Conservation (phyloP, 2,113 vertebrate genomes). For the Crotalus tigris region DNA sequence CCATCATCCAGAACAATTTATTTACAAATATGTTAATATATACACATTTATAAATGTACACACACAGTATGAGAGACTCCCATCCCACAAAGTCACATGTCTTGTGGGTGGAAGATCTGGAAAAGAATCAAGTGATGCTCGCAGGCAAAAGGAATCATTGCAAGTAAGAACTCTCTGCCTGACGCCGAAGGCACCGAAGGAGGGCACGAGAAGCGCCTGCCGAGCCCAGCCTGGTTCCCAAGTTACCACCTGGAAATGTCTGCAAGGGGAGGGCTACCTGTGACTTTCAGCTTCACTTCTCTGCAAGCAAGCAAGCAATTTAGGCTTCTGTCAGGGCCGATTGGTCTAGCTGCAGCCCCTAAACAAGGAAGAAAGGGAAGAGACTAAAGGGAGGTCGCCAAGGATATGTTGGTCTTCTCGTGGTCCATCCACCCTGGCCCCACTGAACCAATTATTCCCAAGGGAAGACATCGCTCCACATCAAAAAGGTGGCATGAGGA, state of each 20-base stretch:
- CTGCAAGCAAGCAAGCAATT: neutral
- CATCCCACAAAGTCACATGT: neutral
- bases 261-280: neutral
- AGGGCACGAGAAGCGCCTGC: neutral
- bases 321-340: neutral
- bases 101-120: neutral
- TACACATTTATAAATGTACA: neutral
- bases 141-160: neutral
- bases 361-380: neutral
- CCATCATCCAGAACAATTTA: neutral
- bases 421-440: neutral
- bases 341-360: neutral
- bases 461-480: neutral
- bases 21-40: constrained; percentile 15
- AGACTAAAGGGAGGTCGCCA: neutral
- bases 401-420: neutral
- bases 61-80: neutral
- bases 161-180: neutral
- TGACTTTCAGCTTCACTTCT: neutral
- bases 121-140: neutral
- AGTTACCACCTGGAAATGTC: neutral
- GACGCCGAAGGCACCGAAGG: no score
- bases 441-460: neutral
- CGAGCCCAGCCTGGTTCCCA: neutral
- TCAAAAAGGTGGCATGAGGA: neutral